A percentile compares a stretch with the other conserved stretches of the same genome.
These are phyloP conservation scores for Orthonevra nobilis DNA, from an alignment of 2,888 invertebrate species.

Conservation along the genomic window DNA sequence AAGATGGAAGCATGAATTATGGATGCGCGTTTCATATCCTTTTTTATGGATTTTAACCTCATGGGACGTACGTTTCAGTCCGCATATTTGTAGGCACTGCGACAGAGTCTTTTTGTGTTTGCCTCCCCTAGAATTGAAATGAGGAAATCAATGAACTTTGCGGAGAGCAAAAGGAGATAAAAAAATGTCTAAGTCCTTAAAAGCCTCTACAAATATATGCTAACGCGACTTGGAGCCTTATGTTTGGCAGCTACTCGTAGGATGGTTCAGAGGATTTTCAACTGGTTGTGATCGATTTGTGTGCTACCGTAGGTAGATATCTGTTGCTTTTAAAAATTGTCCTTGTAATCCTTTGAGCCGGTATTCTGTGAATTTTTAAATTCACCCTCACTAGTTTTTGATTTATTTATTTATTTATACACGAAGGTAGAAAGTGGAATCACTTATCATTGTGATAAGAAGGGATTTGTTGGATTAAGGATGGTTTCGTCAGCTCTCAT, in stretches of 20 bases:
- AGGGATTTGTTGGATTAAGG: no score
- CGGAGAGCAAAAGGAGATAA: conserved; percentile 11
- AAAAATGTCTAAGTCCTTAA: conserved; percentile 32
- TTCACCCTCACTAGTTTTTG: no score
- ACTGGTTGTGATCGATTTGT: conserved; percentile 12
- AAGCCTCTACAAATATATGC: conserved; percentile 29
- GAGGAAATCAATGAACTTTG: conserved; percentile 47
- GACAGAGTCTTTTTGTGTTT: neutral
- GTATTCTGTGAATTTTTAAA: neutral
- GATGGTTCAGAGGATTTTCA: neutral
- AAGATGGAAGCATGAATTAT: conserved; percentile 59
- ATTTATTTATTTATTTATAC: conserved; percentile 6
- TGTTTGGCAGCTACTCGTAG: conserved; percentile 11
- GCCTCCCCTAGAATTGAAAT: conserved; percentile 5
- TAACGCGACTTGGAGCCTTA: conserved; percentile 16
- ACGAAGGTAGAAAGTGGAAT: no score
- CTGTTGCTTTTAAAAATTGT: conserved; percentile 15
- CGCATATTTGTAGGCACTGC: neutral
- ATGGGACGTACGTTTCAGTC: conserved; percentile 12
- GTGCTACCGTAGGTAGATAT: neutral
- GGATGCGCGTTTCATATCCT: conserved; percentile 54
- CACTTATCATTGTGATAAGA: no score
- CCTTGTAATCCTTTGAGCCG: conserved; percentile 9
- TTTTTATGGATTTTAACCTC: conserved; percentile 47
- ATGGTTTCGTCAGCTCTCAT: no score